phyloP scores from a whole-genome alignment of 2,797 vertebrate genomes.

The Melanotaenia pygmaea region DNA sequence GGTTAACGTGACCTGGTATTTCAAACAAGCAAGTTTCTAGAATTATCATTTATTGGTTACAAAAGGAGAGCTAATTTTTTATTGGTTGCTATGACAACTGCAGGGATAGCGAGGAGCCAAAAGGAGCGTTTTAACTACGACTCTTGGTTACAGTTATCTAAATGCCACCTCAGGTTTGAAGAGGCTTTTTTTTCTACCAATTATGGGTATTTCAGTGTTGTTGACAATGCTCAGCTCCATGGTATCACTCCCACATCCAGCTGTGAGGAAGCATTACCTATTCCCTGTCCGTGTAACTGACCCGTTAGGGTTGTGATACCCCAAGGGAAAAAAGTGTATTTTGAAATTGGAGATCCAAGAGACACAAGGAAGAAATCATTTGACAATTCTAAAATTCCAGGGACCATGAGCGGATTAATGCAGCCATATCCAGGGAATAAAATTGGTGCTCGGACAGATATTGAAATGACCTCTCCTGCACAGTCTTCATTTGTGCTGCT shows the following conservation, averaged over 20 bases:
- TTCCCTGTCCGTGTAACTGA: constrained; percentile 52
- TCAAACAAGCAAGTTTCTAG: background rate
- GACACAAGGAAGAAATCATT: constrained; percentile 27
- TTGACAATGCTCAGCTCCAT: constrained; percentile 60
- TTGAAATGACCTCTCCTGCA: constrained; percentile 43
- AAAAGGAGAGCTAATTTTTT: constrained; percentile 7
- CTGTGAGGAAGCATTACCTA: constrained; percentile 43
- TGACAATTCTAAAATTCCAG: constrained; percentile 30
- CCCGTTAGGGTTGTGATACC: constrained; percentile 24
- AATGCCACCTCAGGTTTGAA: constrained; percentile 47
- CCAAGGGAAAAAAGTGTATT: constrained; percentile 43
- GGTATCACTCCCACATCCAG: constrained; percentile 36
- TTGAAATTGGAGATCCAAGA: constrained; percentile 36
- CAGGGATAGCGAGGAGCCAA: constrained; percentile 5
- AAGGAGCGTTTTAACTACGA: constrained; percentile 23
- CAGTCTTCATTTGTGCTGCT: constrained; percentile 41
- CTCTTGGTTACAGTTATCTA: constrained; percentile 42
- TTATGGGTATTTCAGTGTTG: constrained; percentile 47
- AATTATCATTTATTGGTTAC: constrained; percentile 6
- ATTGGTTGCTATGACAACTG: constrained; percentile 50
- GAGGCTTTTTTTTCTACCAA: constrained; percentile 58
- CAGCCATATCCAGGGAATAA: constrained; percentile 31
- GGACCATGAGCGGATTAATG: constrained; percentile 41
- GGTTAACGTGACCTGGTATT: background rate
- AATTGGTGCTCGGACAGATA: constrained; percentile 31